Evolutionary conservation across 2,797 vertebrate genomes (phyloP).

Genomic region (Phrynocephalus guinanensis): DNA sequence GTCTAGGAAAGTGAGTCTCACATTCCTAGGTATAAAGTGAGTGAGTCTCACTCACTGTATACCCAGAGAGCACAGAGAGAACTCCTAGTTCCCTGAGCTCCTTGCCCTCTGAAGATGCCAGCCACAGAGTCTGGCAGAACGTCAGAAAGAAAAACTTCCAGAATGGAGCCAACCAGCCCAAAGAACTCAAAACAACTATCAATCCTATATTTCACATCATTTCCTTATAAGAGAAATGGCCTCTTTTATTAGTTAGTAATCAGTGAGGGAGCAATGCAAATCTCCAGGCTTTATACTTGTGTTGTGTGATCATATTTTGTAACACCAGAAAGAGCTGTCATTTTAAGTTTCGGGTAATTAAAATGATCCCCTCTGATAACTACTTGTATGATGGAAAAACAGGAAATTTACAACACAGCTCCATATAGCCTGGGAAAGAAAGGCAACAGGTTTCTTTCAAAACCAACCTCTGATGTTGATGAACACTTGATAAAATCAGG

Average conservation of each 20-base stretch:
- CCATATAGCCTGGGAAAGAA: conserved; percentile 30
- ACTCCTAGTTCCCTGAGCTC: too few relatives aligned
- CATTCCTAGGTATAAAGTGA: too few relatives aligned
- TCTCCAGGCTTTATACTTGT: neutral
- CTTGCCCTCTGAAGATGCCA: too few relatives aligned
- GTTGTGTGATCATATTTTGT: neutral
- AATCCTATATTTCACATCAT: neutral
- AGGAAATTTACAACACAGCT: conserved; percentile 16
- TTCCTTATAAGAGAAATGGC: neutral
- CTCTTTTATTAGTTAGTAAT: neutral
- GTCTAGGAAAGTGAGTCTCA: too few relatives aligned
- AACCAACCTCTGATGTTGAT: conserved; percentile 53
- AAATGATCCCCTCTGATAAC: conserved; percentile 22
- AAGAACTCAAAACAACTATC: too few relatives aligned
- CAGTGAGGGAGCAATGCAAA: neutral
- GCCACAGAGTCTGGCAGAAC: too few relatives aligned
- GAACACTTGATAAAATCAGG: conserved; percentile 59
- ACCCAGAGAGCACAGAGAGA: too few relatives aligned
- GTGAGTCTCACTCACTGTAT: too few relatives aligned
- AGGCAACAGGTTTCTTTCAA: conserved; percentile 50
- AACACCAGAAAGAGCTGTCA: conserved; percentile 5
- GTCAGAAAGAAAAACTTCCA: too few relatives aligned
- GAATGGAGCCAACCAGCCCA: too few relatives aligned
- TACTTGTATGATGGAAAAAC: neutral
- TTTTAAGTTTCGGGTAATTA: conserved; percentile 33